These are phyloP conservation scores for Pampusana beccarii DNA, from an alignment of 2,113 vertebrate species.

Conservation along the genomic window DNA sequence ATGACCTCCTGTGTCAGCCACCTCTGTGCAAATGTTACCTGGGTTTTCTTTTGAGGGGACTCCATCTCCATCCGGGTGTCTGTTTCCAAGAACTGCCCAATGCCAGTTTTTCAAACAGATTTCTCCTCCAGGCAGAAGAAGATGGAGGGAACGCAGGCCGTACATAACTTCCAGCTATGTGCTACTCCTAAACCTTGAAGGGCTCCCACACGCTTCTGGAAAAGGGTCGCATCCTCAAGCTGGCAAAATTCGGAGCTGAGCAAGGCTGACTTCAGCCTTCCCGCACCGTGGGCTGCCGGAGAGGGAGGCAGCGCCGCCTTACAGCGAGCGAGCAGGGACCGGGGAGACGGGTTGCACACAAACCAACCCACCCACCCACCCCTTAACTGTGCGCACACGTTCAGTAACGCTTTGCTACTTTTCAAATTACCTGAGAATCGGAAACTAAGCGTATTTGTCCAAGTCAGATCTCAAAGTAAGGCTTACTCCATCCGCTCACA, in stretches of 20 bases:
- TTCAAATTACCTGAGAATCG: neutral
- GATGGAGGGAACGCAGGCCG: neutral
- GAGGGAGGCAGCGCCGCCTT: rapidly evolving
- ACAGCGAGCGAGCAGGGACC: neutral
- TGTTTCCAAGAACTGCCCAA: neutral
- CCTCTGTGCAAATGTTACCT: neutral
- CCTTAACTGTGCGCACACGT: rapidly evolving
- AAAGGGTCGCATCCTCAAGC: neutral
- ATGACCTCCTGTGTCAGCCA: neutral
- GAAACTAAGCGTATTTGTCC: neutral
- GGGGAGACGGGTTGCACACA: neutral
- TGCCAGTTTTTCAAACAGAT: neutral
- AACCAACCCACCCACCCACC: neutral
- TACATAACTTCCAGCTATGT: rapidly evolving
- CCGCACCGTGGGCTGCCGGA: rapidly evolving
- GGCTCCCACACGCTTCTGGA: neutral
- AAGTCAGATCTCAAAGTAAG: neutral
- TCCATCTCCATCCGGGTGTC: neutral
- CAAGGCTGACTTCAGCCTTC: too few relatives aligned
- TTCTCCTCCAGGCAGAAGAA: neutral
- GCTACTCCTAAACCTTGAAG: neutral
- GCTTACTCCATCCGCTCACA: neutral
- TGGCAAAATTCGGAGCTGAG: neutral
- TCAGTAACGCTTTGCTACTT: neutral
- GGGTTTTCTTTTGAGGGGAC: neutral